Percentiles rank a stretch among this genome's conserved stretches.
Conservation (phyloP, 1,140 invertebrate genomes). For the Pseudomyrmex sp. region DNA sequence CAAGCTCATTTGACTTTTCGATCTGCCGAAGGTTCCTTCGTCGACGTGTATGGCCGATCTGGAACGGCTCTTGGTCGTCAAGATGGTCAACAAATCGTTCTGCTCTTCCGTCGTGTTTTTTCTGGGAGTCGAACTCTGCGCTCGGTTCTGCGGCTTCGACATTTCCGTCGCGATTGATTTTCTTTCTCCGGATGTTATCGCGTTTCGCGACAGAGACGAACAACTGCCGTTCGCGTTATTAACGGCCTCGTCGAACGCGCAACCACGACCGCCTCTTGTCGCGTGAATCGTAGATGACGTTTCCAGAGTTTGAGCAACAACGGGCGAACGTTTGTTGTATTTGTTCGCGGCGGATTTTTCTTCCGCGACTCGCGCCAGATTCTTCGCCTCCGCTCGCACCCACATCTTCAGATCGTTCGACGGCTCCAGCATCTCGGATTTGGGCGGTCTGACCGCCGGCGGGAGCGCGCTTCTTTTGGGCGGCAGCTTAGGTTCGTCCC, state of each 20-base stretch:
- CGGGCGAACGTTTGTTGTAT: constrained; percentile 29
- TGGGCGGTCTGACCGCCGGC: constrained; percentile 59
- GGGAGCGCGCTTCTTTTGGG: constrained; percentile 63
- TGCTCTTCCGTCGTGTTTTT: constrained; percentile 67
- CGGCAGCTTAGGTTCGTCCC: constrained; percentile 62
- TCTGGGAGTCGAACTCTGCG: constrained; percentile 26
- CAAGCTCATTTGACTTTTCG: constrained; percentile 79
- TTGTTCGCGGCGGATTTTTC: constrained; percentile 9
- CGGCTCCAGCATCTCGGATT: constrained; percentile 71
- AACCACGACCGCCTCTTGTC: constrained; percentile 1
- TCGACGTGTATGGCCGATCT: constrained; percentile 80
- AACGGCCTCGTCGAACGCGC: constrained; percentile 3
- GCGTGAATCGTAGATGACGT: neutral
- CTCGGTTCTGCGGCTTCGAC: constrained; percentile 4
- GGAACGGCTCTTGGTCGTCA: constrained; percentile 79
- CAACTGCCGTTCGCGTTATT: neutral
- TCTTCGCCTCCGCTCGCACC: constrained; percentile 76
- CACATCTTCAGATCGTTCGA: constrained; percentile 79
- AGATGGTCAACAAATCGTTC: constrained; percentile 77
- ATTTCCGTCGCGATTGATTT: neutral
- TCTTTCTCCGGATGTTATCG: neutral
- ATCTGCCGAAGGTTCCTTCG: constrained; percentile 73
- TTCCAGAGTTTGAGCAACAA: neutral
- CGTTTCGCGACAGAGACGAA: neutral
- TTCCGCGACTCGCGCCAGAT: constrained; percentile 52